Evolutionary conservation across 2,797 vertebrate genomes (phyloP), one percentile per base, ranked within the genome.

Genomic region (Anguilla pacifica): DNA sequence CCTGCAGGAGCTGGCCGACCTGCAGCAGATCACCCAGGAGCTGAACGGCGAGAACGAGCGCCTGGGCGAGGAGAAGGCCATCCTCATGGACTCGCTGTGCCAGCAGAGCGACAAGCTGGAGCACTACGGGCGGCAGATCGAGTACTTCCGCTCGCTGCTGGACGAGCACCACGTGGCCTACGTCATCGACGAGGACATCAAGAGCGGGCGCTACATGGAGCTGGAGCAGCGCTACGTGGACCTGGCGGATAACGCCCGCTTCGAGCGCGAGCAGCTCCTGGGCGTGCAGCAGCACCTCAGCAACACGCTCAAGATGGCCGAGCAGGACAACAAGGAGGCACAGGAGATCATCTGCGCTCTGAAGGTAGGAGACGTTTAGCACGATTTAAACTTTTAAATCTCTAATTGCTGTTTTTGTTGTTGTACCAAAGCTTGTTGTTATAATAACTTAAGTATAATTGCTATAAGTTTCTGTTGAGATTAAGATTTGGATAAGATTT

Each of bases 241-340:
- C 88, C 95, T 99, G 83, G 97, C 96, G 0, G 98, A 99, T 89
- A 99, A 98, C 0, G 97, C 97, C 6, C 97, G 97, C 61, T 99
- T 99, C 53, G 98, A 99, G 87, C 95, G 98, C 0, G 98, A 99
- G 91, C 98, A 99, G 93, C 96, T 99, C 7, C 93, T 99, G 0
- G 98, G 98, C 0, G 98, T 99, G 81, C 98, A 99, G 90, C 98
- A 99, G 88, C 98, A 99, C 87, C 89, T 99, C 39, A 99, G 98
- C 92, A 99, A 99, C 92, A 98, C 98, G 0, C 91, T 99, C 89
- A 99, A 99, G 94, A 98, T 99, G 98, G 98, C 98, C 0, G 98
- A 99, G 53, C 98, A 99, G 91, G 98, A 99, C 94, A 98, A 99
- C 79, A 98, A 98, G 0, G 98, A 99, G 88, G 98, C 98, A 9